Conservation (phyloP, 35 echinoderm and acorn worm genomes). For the Apostichopus parvimensis region DNA sequence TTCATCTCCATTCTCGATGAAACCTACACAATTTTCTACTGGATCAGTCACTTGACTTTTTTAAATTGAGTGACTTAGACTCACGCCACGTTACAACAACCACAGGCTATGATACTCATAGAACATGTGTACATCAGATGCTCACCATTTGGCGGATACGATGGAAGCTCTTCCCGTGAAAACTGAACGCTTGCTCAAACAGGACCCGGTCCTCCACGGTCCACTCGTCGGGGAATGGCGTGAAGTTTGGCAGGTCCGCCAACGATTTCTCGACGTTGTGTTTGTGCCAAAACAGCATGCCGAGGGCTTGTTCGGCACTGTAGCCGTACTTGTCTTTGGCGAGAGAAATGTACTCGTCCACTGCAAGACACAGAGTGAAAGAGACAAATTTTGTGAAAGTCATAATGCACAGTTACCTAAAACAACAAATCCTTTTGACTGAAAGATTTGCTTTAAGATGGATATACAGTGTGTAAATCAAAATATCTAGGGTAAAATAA, state of each 20-base stretch:
- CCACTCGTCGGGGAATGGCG: constrained; percentile 98
- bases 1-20: no score
- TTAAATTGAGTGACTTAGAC: no score
- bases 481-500: no score
- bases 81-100: no score
- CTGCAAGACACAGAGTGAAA: constrained; percentile 51
- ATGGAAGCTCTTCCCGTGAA: constrained; percentile 98
- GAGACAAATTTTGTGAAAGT: neutral
- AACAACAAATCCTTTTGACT: no score
- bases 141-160: constrained; percentile 97
- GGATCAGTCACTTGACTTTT: no score
- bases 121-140: no score
- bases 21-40: no score
- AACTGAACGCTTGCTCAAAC: constrained; percentile 99
- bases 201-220: constrained; percentile 95
- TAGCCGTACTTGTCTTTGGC: constrained; percentile 99
- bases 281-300: constrained; percentile 97
- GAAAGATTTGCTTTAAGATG: no score
- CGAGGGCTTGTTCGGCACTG: constrained; percentile 97
- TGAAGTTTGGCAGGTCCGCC: constrained; percentile 90
- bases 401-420: no score
- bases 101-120: no score
- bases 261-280: constrained; percentile 87
- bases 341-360: constrained; percentile 96
- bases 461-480: no score